Percentiles rank a stretch among this genome's conserved stretches.
phyloP scores from a whole-genome alignment of 1,140 invertebrate genomes.

The Drosophila arawakana region DNA sequence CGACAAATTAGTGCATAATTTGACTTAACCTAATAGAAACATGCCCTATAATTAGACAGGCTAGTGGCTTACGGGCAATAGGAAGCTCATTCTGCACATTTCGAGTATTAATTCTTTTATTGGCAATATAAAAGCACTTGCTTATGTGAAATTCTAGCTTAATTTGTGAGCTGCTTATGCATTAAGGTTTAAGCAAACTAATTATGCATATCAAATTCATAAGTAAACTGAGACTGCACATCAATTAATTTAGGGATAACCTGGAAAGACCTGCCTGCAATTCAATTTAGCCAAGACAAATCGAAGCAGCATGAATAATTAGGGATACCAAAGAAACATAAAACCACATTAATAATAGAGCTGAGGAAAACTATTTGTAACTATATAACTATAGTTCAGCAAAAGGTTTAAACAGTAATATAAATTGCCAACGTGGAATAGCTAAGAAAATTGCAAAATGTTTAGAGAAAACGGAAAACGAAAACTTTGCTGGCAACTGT shows the following conservation, averaged over 20 bases:
- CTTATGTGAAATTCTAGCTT: conserved; percentile 2
- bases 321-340: background rate
- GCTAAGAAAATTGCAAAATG: background rate
- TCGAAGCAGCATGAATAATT: background rate
- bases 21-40: conserved; percentile 33
- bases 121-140: conserved; percentile 2
- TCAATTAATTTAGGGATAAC: conserved; percentile 9
- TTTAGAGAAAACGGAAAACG: background rate
- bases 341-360: background rate
- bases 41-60: conserved; percentile 27
- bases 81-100: conserved; percentile 21
- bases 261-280: background rate
- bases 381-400: background rate
- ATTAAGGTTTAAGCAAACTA: too few relatives aligned
- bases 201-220: background rate
- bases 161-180: conserved; percentile 1
- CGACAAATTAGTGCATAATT: conserved; percentile 52
- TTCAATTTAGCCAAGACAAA: background rate
- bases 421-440: background rate
- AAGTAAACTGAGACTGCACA: conserved; percentile 7
- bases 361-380: background rate
- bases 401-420: conserved; percentile 1
- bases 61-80: conserved; percentile 51
- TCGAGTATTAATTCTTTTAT: conserved; percentile 13
- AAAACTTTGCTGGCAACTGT: background rate